A percentile compares a stretch with the other conserved stretches of the same genome.
Evolutionary conservation across 1,140 invertebrate species (phyloP).

Genomic region (Sesamia nonagrioides): DNA sequence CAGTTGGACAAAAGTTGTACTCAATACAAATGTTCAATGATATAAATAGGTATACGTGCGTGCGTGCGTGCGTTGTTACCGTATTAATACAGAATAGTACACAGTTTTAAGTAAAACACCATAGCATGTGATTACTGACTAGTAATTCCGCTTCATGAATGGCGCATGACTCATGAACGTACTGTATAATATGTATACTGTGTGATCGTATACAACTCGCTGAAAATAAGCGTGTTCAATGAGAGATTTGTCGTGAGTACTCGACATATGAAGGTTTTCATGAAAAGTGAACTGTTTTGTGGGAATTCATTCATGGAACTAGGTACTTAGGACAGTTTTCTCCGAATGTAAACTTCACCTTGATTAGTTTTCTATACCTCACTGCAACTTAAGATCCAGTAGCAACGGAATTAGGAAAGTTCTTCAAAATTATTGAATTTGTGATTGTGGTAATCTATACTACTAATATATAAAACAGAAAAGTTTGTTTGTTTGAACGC

Average conservation of each 20-base stretch:
- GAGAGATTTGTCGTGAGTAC: slow-evolving; percentile 6
- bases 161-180: slow-evolving; percentile 34
- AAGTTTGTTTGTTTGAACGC: too few relatives aligned
- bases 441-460: too few relatives aligned
- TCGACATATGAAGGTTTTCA: slow-evolving; percentile 7
- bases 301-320: not conserved
- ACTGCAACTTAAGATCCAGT: too few relatives aligned
- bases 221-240: not conserved
- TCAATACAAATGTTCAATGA: too few relatives aligned
- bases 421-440: too few relatives aligned
- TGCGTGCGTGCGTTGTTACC: not conserved
- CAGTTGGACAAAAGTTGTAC: too few relatives aligned
- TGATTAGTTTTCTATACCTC: not conserved
- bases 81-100: not conserved
- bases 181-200: too few relatives aligned
- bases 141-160: slow-evolving; percentile 32
- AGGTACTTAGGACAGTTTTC: not conserved
- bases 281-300: not conserved
- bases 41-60: too few relatives aligned
- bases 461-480: too few relatives aligned
- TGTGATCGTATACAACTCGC: not conserved
- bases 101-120: slow-evolving; percentile 9
- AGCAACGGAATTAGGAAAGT: too few relatives aligned
- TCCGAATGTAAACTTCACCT: not conserved
- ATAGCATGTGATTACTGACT: not conserved